A percentile compares a stretch with the other conserved stretches of the same genome.
Conservation (phyloP, 1,140 invertebrate species). For the Microvelia longipes region DNA sequence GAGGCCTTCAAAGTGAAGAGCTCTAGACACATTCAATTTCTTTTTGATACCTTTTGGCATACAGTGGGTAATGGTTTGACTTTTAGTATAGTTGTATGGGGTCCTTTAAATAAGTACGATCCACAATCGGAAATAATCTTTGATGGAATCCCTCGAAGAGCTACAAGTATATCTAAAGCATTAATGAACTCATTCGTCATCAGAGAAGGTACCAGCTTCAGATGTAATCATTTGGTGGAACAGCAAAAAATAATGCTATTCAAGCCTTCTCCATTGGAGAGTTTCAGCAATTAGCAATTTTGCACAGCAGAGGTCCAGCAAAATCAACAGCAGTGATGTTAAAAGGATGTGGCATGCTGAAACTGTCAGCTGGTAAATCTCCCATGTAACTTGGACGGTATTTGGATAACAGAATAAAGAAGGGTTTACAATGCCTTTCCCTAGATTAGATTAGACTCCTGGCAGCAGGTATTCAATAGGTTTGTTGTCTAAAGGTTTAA, state of each 20-base stretch:
- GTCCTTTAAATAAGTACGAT: background rate
- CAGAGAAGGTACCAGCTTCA: background rate
- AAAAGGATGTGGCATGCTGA: background rate
- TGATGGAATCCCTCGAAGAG: background rate
- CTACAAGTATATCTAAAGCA: background rate
- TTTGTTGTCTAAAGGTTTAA: background rate
- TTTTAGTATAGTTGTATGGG: background rate
- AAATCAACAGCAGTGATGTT: background rate
- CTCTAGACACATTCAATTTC: conserved; percentile 29
- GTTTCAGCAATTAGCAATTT: background rate
- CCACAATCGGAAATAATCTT: background rate
- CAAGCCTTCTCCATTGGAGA: background rate
- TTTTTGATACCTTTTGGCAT: background rate
- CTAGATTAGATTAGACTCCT: background rate
- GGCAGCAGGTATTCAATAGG: background rate
- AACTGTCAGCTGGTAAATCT: background rate
- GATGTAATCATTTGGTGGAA: background rate
- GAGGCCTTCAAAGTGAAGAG: conserved; percentile 31
- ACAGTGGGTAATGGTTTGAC: background rate
- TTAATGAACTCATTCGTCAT: background rate
- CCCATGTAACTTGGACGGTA: background rate
- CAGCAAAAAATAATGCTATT: background rate
- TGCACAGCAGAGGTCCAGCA: background rate
- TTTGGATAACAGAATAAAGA: background rate
- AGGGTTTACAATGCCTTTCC: background rate